Conservation (phyloP, 2,888 invertebrate species). For the Nomada ferruginata region DNA sequence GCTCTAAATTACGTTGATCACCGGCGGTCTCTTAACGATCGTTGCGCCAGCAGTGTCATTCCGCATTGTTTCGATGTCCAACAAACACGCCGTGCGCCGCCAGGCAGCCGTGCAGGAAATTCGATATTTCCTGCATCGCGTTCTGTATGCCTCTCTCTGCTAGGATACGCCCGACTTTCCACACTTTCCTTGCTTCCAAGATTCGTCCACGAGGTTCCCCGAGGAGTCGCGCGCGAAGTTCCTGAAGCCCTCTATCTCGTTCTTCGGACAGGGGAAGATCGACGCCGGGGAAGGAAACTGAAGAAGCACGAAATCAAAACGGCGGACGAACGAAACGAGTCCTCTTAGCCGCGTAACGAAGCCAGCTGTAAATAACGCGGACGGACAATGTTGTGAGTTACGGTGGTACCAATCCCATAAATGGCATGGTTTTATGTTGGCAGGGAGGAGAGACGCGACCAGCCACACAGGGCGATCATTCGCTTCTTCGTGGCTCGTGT, state of each 20-base stretch:
- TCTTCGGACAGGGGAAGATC: neutral
- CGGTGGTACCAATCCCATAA: slow-evolving; percentile 80
- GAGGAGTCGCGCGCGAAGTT: slow-evolving; percentile 31
- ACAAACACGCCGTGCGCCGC: slow-evolving; percentile 57
- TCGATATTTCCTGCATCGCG: slow-evolving; percentile 71
- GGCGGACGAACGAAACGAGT: slow-evolving; percentile 41
- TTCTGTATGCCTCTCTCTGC: slow-evolving; percentile 22
- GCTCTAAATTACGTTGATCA: slow-evolving; percentile 66
- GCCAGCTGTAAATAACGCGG: slow-evolving; percentile 80
- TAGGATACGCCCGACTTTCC: slow-evolving; percentile 44
- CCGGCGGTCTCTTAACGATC: slow-evolving; percentile 61
- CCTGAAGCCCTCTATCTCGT: slow-evolving; percentile 18
- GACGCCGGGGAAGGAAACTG: neutral
- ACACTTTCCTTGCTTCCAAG: neutral
- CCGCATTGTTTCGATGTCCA: slow-evolving; percentile 69
- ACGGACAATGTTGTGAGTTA: slow-evolving; percentile 83
- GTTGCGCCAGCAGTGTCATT: slow-evolving; percentile 65
- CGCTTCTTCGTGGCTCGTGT: slow-evolving; percentile 62
- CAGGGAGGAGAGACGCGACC: slow-evolving; percentile 71
- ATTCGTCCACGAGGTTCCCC: neutral
- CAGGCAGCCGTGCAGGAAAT: slow-evolving; percentile 66
- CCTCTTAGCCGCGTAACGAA: slow-evolving; percentile 71
- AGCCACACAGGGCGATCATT: slow-evolving; percentile 79
- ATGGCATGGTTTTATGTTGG: slow-evolving; percentile 81
- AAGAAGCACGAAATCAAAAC: neutral